These are phyloP conservation scores for Scaptomyza cyrtandrae DNA, from an alignment of 2,888 invertebrate genomes.

Conservation along the genomic window DNA sequence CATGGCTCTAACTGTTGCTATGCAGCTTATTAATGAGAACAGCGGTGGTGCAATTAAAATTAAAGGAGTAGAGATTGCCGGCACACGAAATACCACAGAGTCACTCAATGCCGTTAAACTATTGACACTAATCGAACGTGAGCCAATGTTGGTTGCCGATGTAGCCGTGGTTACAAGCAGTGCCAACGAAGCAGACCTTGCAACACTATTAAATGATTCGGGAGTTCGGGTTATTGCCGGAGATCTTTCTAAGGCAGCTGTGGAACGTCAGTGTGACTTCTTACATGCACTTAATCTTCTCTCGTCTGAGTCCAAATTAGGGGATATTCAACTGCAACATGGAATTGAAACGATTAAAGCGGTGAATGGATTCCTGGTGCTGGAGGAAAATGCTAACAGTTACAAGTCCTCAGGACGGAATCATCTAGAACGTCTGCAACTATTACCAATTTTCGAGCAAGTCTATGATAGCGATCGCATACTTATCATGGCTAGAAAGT, in stretches of 20 bases:
- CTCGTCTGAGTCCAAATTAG: constrained; percentile 81
- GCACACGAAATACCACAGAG: constrained; percentile 86
- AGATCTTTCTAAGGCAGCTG: constrained; percentile 86
- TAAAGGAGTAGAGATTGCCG: constrained; percentile 89
- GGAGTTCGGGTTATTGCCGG: constrained; percentile 88
- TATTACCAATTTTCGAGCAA: constrained; percentile 88
- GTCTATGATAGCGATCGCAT: constrained; percentile 87
- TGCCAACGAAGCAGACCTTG: constrained; percentile 85
- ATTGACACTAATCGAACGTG: constrained; percentile 88
- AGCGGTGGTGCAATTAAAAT: constrained; percentile 88
- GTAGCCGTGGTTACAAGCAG: constrained; percentile 86
- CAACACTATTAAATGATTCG: constrained; percentile 86
- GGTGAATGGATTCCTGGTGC: constrained; percentile 90
- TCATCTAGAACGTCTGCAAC: constrained; percentile 83
- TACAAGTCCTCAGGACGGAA: constrained; percentile 84
- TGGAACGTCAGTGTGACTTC: constrained; percentile 89
- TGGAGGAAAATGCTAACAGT: constrained; percentile 87
- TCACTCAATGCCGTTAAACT: constrained; percentile 87
- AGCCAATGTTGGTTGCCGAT: constrained; percentile 90
- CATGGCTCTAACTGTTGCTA: constrained; percentile 88
- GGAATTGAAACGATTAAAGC: constrained; percentile 87
- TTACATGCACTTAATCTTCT: constrained; percentile 89
- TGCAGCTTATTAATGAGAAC: constrained; percentile 93
- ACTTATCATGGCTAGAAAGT: constrained; percentile 87
- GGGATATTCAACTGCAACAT: constrained; percentile 86